A percentile compares a stretch with the other conserved stretches of the same genome.
Conservation (phyloP, 2,797 vertebrate genomes). For the Karalla daura region DNA sequence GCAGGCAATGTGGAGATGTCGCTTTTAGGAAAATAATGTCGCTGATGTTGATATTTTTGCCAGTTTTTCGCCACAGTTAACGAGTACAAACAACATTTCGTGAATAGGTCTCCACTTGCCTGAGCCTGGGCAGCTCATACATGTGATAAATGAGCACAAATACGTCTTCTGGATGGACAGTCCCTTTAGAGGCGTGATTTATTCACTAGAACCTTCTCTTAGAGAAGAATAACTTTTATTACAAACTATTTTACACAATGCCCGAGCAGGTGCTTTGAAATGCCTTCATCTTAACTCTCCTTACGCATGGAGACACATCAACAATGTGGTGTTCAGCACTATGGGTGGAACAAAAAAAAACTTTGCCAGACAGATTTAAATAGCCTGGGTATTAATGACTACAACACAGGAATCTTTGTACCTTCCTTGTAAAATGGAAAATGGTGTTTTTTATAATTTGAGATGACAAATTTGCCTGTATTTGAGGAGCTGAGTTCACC, state of each 20-base stretch:
- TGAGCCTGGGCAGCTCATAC: not conserved
- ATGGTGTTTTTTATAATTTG: conserved; percentile 18
- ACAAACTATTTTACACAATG: conserved; percentile 32
- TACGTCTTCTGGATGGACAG: not conserved
- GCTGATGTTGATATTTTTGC: not conserved
- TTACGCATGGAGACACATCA: too few species aligned
- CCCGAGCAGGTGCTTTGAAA: conserved; percentile 19
- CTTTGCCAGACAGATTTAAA: conserved; percentile 15
- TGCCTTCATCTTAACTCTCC: conserved; percentile 4
- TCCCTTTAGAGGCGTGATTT: conserved; percentile 20
- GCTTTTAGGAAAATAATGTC: not conserved
- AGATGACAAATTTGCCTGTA: conserved; percentile 44
- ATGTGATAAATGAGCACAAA: not conserved
- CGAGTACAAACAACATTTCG: not conserved
- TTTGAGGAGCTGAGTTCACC: conserved; percentile 35
- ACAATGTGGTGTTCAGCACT: too few species aligned
- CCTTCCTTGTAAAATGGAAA: conserved; percentile 25
- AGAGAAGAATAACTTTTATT: conserved; percentile 88
- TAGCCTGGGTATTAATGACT: conserved; percentile 8
- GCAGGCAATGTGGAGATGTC: not conserved
- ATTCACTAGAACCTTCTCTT: conserved; percentile 84
- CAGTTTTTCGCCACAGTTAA: not conserved
- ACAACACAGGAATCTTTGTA: conserved; percentile 16
- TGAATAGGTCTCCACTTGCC: not conserved
- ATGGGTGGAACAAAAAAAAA: too few species aligned